Percentiles rank a stretch among this genome's conserved stretches.
Evolutionary conservation across 2,797 vertebrate species (phyloP).

Genomic region (Anguilla pacifica): DNA sequence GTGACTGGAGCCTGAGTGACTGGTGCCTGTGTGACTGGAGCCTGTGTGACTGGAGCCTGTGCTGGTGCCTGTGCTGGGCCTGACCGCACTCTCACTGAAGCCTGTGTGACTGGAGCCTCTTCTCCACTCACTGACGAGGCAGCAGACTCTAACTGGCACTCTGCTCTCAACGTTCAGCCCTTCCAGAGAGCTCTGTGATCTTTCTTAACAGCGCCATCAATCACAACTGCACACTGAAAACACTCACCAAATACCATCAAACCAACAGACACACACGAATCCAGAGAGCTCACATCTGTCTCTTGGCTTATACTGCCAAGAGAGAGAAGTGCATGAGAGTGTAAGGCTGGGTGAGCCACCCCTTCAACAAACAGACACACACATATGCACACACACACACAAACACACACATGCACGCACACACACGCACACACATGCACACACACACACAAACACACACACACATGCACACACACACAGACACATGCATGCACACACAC

Average conservation of each 20-base stretch:
- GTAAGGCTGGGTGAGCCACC: background rate
- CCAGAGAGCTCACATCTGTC: background rate
- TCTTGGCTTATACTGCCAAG: background rate
- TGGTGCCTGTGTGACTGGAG: background rate
- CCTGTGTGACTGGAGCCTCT: no score
- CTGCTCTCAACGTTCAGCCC: background rate
- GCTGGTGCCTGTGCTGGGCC: no score
- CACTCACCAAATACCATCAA: background rate
- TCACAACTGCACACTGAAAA: background rate
- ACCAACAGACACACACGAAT: background rate
- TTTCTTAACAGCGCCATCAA: background rate
- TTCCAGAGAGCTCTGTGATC: constrained; percentile 7
- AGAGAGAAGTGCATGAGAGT: constrained; percentile 7
- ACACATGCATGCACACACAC: background rate
- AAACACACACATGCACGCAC: no score
- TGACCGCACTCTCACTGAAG: no score
- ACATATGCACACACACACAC: no score
- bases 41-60: no score
- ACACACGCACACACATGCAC: no score
- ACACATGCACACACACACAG: constrained; percentile 28
- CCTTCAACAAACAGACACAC: no score
- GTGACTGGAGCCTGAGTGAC: no score
- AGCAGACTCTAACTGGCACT: no score
- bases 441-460: no score
- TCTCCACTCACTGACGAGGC: no score